Evolutionary conservation across 2,888 invertebrate genomes (phyloP).

Genomic region (Pollenia angustigena): DNA sequence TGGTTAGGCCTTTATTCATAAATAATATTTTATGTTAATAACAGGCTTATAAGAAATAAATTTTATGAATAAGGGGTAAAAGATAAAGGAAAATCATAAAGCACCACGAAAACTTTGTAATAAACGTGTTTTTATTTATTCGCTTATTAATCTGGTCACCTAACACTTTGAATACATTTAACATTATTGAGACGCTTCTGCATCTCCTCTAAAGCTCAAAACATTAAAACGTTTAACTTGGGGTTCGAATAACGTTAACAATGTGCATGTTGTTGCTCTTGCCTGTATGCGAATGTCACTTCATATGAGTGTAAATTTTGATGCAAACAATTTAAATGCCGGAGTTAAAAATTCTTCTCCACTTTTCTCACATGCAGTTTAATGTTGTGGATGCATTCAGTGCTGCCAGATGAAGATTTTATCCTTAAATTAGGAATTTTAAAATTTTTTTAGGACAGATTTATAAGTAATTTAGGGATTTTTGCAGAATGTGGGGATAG

Average conservation of each 20-base stretch:
- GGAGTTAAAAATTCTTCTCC: conserved; percentile 6
- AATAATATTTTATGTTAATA: too few species aligned
- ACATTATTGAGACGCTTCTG: conserved; percentile 1
- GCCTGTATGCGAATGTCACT: neutral
- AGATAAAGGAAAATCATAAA: too few species aligned
- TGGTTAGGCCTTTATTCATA: too few species aligned
- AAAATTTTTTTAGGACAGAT: too few species aligned
- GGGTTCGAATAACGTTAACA: neutral
- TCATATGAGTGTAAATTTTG: neutral
- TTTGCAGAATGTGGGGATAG: too few species aligned
- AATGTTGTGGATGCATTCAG: neutral
- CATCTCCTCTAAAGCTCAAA: conserved; percentile 9
- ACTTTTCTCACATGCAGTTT: neutral
- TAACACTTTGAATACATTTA: neutral
- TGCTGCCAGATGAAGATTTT: neutral
- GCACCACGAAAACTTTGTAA: too few species aligned
- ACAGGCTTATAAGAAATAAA: too few species aligned
- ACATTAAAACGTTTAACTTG: neutral
- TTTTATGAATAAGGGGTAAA: too few species aligned
- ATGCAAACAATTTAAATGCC: neutral
- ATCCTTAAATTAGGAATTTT: too few species aligned
- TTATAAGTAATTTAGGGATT: too few species aligned
- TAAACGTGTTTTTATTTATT: too few species aligned
- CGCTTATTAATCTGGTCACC: neutral
- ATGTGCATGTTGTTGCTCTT: neutral